Conservation (phyloP, 2,888 invertebrate genomes). For the Cheilosia impressa region DNA sequence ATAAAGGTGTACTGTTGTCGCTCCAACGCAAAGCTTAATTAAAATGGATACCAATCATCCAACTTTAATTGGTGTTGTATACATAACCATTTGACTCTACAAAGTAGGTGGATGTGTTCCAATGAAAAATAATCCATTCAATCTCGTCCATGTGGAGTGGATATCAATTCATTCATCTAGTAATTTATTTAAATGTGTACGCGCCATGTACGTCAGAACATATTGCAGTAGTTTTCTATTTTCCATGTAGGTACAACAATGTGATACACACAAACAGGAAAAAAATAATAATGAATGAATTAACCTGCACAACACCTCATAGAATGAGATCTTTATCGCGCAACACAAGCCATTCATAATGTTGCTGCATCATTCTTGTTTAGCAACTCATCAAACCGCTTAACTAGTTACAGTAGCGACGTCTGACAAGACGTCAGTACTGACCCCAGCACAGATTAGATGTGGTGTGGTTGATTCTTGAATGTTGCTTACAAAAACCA, state of each 20-base stretch:
- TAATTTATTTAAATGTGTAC: slow-evolving; percentile 46
- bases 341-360: slow-evolving; percentile 34
- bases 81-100: background rate
- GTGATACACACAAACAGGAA: background rate
- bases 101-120: slow-evolving; percentile 19
- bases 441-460: slow-evolving; percentile 45
- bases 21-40: no score
- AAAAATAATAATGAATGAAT: slow-evolving; percentile 32
- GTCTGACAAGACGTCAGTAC: slow-evolving; percentile 53
- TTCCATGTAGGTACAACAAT: slow-evolving; percentile 30
- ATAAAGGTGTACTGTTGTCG: no score
- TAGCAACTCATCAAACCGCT: slow-evolving; percentile 65
- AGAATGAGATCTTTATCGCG: slow-evolving; percentile 61
- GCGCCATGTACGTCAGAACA: slow-evolving; percentile 17
- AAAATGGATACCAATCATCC: background rate
- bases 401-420: slow-evolving; percentile 54
- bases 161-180: slow-evolving; percentile 33
- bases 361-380: slow-evolving; percentile 70
- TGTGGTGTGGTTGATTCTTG: background rate
- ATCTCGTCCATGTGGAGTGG: slow-evolving; percentile 1
- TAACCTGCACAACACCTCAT: slow-evolving; percentile 37
- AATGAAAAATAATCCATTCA: slow-evolving; percentile 29
- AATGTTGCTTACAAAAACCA: slow-evolving; percentile 1
- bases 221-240: slow-evolving; percentile 12
- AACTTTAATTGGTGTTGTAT: background rate